phyloP scores from a whole-genome alignment of 2,888 invertebrate genomes.

The Spilosoma lubricipeda region DNA sequence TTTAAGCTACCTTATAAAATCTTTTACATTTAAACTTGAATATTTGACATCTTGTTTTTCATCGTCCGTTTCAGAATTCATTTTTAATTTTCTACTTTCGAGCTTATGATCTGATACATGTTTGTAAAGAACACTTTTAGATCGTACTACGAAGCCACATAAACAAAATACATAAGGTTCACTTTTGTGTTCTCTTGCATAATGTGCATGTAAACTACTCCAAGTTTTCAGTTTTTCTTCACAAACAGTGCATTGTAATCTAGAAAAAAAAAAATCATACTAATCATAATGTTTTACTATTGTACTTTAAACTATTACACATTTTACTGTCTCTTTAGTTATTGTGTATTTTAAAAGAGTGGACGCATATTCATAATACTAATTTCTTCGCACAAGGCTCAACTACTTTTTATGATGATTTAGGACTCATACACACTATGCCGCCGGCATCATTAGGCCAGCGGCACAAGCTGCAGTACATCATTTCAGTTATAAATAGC shows the following conservation, averaged over 20 bases:
- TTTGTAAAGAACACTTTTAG: slow-evolving; percentile 77
- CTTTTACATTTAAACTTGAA: slow-evolving; percentile 70
- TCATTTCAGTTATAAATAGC: too few relatives aligned
- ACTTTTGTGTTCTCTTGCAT: slow-evolving; percentile 66
- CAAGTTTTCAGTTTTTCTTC: slow-evolving; percentile 69
- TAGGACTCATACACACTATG: too few relatives aligned
- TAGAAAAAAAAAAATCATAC: slow-evolving; percentile 45
- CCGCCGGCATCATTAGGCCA: too few relatives aligned
- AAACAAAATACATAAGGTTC: slow-evolving; percentile 72
- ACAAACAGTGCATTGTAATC: slow-evolving; percentile 73
- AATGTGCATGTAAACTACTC: slow-evolving; percentile 68
- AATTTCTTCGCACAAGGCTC: neutral
- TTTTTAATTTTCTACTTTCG: slow-evolving; percentile 67
- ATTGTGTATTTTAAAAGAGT: too few relatives aligned
- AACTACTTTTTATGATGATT: neutral
- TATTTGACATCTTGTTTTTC: slow-evolving; percentile 64
- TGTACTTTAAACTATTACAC: neutral
- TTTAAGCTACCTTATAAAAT: slow-evolving; percentile 71
- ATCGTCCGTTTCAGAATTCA: slow-evolving; percentile 54
- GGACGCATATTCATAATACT: too few relatives aligned
- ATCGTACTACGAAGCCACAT: slow-evolving; percentile 75
- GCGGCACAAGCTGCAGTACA: too few relatives aligned
- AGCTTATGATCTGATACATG: slow-evolving; percentile 76
- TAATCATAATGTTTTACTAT: too few relatives aligned
- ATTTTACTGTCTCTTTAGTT: too few relatives aligned